Percentiles rank a stretch among this genome's conserved stretches.
Conservation (phyloP, 1,140 invertebrate species). For the Diuraphis noxia region DNA sequence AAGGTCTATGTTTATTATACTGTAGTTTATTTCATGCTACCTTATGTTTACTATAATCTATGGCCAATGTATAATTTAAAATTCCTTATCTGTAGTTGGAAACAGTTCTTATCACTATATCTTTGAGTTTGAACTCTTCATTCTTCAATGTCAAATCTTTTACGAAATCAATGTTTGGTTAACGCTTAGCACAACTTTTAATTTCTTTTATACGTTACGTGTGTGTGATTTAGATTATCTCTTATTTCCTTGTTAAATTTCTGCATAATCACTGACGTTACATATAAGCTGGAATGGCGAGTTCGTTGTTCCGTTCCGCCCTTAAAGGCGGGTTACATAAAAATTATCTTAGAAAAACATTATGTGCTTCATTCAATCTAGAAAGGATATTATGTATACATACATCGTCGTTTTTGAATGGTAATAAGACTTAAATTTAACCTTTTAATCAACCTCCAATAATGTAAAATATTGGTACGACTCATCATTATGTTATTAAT, state of each 20-base stretch:
- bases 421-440: background rate
- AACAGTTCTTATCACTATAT: constrained; percentile 12
- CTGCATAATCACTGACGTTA: background rate
- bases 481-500: background rate
- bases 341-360: constrained; percentile 25
- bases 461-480: background rate
- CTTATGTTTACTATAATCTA: background rate
- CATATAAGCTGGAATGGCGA: background rate
- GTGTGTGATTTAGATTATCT: background rate
- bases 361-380: background rate
- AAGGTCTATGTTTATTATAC: too few relatives aligned
- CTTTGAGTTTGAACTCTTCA: constrained; percentile 10
- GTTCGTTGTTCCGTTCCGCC: constrained; percentile 31
- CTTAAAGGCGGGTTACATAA: constrained; percentile 41
- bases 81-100: background rate
- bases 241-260: background rate
- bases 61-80: background rate
- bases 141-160: constrained; percentile 28
- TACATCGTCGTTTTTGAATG: constrained; percentile 36
- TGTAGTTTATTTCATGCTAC: too few relatives aligned
- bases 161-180: background rate
- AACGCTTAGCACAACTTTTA: background rate
- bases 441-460: background rate
- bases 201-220: background rate
- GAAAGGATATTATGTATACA: constrained; percentile 26